Conservation (phyloP, 2,797 vertebrate genomes). For the Pitangus sulphuratus region DNA sequence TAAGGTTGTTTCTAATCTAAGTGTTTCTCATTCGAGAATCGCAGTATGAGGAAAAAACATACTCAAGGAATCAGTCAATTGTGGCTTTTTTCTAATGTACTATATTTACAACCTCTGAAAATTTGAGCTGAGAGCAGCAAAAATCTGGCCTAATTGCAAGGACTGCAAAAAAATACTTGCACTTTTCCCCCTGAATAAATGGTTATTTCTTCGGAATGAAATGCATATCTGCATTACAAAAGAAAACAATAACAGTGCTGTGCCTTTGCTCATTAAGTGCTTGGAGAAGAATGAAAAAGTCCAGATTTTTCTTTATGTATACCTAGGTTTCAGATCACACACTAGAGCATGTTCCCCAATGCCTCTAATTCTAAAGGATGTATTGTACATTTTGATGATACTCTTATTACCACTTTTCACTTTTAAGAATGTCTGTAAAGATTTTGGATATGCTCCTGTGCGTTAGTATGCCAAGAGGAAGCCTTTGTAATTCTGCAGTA, state of each 20-base stretch:
- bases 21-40: background rate
- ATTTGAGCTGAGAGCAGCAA: slow-evolving; percentile 29
- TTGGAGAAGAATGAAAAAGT: background rate
- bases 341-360: background rate
- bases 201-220: background rate
- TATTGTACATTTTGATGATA: background rate
- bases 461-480: background rate
- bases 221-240: background rate
- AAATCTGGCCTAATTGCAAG: slow-evolving; percentile 46
- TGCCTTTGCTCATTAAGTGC: background rate
- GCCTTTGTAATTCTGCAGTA: background rate
- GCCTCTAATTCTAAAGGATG: background rate
- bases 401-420: background rate
- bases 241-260: background rate
- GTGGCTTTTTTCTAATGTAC: background rate
- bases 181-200: background rate
- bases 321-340: background rate
- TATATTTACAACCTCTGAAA: slow-evolving; percentile 3
- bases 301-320: background rate
- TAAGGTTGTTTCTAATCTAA: slow-evolving; percentile 33
- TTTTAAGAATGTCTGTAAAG: background rate
- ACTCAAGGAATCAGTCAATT: slow-evolving; percentile 1
- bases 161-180: background rate
- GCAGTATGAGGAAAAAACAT: background rate
- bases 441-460: background rate